phyloP scores from a whole-genome alignment of 2,888 invertebrate genomes.

The Eupithecia abbreviata region DNA sequence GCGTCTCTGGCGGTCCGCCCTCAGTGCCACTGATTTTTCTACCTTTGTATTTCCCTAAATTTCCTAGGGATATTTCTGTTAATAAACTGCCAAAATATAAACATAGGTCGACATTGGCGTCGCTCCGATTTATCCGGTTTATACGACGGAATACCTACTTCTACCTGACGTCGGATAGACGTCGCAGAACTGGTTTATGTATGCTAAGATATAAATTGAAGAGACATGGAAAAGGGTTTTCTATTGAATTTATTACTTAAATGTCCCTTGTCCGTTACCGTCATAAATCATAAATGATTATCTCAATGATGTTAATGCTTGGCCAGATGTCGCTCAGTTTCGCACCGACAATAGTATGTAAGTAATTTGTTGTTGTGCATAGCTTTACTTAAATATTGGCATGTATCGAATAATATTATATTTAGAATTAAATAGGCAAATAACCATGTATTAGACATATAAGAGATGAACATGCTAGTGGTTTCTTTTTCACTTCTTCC shows the following conservation, averaged over 20 bases:
- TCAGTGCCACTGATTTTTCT: not conserved
- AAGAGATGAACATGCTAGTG: too few species aligned
- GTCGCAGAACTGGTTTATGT: not conserved
- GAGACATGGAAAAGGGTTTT: constrained; percentile 10
- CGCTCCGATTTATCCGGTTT: not conserved
- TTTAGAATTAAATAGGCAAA: too few species aligned
- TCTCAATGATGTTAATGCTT: too few species aligned
- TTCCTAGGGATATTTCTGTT: not conserved
- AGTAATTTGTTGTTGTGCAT: too few species aligned
- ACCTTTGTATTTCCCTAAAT: not conserved
- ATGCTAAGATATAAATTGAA: constrained; percentile 5
- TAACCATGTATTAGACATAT: too few species aligned
- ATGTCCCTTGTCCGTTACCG: not conserved
- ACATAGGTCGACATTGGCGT: not conserved
- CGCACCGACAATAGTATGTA: too few species aligned
- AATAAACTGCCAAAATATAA: not conserved
- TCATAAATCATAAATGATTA: too few species aligned
- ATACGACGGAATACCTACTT: not conserved
- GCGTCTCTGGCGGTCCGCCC: too few species aligned
- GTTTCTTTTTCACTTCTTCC: too few species aligned
- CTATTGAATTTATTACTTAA: not conserved
- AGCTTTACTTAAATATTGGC: too few species aligned
- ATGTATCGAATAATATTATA: too few species aligned
- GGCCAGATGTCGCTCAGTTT: too few species aligned
- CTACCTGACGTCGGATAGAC: not conserved